These are phyloP conservation scores for Zosterops pallidus DNA, from an alignment of 2,113 vertebrate species.

Conservation along the genomic window DNA sequence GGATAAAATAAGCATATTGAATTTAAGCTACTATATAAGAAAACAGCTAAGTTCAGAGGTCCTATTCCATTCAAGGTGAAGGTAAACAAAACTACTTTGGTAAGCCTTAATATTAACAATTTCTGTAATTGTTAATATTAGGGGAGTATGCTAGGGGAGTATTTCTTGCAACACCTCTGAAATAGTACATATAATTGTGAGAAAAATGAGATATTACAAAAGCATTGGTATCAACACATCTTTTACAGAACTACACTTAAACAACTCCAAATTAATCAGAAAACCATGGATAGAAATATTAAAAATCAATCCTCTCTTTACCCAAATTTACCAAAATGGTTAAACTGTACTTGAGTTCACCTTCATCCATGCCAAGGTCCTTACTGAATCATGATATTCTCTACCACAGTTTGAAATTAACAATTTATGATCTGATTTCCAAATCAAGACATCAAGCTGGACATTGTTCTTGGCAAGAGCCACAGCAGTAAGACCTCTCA, in stretches of 20 bases:
- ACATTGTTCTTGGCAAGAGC: background rate
- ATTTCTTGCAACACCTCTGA: background rate
- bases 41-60: background rate
- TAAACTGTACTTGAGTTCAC: background rate
- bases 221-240: background rate
- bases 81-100: background rate
- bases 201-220: background rate
- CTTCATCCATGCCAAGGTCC: background rate
- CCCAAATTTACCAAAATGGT: background rate
- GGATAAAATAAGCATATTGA: conserved; percentile 44
- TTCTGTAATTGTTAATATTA: no score
- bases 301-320: background rate
- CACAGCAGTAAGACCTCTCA: background rate
- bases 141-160: background rate
- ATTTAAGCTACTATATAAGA: background rate
- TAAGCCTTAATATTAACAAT: background rate
- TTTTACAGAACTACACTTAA: background rate
- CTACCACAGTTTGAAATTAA: background rate
- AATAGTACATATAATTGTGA: background rate
- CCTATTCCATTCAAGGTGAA: background rate
- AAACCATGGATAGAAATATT: background rate
- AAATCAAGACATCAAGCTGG: background rate
- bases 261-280: background rate
- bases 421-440: background rate
- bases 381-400: background rate